Evolutionary conservation across 2,797 vertebrate species (phyloP).

Genomic region (Hapalemur alaotrensis): DNA sequence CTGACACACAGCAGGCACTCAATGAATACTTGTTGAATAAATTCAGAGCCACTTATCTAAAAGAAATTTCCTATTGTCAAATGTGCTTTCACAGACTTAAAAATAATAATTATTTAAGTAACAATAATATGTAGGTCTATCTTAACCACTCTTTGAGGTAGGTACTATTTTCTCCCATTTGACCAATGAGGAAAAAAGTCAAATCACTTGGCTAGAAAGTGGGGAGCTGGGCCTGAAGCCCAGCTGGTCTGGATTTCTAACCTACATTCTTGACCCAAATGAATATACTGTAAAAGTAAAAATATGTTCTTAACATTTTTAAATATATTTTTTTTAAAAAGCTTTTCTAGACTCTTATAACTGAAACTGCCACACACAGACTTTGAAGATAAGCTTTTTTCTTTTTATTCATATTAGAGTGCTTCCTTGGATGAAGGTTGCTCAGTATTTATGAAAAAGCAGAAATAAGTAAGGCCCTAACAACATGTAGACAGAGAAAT

Average conservation of each 20-base stretch:
- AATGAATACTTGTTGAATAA: not conserved
- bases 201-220: not conserved
- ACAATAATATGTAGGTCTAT: not conserved
- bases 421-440: conserved; percentile 5
- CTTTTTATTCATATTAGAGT: not conserved
- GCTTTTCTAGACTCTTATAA: not conserved
- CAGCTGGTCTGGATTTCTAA: not conserved
- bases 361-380: not conserved
- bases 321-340: not conserved
- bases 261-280: not conserved
- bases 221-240: not conserved
- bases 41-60: not conserved
- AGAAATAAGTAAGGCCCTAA: not conserved
- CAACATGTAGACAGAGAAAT: not conserved
- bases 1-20: not conserved
- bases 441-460: not conserved
- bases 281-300: not conserved
- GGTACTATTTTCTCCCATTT: not conserved
- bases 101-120: conserved; percentile 11
- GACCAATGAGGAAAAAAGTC: not conserved
- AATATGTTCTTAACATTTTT: not conserved
- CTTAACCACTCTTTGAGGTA: not conserved
- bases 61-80: not conserved
- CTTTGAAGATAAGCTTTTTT: not conserved
- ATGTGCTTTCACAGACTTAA: not conserved